A percentile compares a stretch with the other conserved stretches of the same genome.
These are phyloP conservation scores for Taxidea taxus DNA, from an alignment of 2,113 vertebrate genomes.

Conservation along the genomic window DNA sequence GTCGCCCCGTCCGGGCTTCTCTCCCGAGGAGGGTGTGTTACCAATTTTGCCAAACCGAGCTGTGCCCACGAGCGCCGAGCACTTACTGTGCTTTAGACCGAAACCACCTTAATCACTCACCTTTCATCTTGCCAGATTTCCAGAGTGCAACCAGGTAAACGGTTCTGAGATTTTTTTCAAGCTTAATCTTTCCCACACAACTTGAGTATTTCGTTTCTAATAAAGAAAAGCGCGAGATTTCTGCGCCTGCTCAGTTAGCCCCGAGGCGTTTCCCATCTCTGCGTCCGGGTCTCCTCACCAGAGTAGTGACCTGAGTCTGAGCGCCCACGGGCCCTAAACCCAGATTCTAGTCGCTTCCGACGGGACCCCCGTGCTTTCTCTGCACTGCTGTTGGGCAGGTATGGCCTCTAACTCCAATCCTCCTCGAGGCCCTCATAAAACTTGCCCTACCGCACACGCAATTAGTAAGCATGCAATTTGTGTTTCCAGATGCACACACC, in stretches of 20 bases:
- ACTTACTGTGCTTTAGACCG: conserved; percentile 50
- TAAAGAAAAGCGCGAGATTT: background rate
- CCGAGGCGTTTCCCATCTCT: background rate
- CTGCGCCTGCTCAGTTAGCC: background rate
- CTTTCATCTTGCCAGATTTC: conserved; percentile 65
- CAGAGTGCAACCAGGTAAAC: conserved; percentile 27
- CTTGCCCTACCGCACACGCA: background rate
- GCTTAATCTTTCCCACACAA: background rate
- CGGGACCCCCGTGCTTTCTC: accelerated
- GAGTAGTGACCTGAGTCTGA: background rate
- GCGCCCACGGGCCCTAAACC: background rate
- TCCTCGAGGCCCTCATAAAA: conserved; percentile 26
- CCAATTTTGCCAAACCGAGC: background rate
- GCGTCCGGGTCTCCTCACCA: background rate
- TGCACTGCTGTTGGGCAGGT: background rate
- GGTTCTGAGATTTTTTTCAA: conserved; percentile 40
- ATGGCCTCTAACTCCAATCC: background rate
- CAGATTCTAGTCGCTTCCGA: background rate
- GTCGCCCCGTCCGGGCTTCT: conserved; percentile 47
- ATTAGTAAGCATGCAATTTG: conserved; percentile 47
- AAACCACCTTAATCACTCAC: conserved; percentile 69
- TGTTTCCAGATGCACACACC: conserved; percentile 51
- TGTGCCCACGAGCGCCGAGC: conserved; percentile 52
- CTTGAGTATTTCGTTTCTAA: background rate
- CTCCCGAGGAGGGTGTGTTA: conserved; percentile 50